These are phyloP conservation scores for Crenichthys baileyi DNA, from an alignment of 2,797 vertebrate genomes.

Conservation along the genomic window DNA sequence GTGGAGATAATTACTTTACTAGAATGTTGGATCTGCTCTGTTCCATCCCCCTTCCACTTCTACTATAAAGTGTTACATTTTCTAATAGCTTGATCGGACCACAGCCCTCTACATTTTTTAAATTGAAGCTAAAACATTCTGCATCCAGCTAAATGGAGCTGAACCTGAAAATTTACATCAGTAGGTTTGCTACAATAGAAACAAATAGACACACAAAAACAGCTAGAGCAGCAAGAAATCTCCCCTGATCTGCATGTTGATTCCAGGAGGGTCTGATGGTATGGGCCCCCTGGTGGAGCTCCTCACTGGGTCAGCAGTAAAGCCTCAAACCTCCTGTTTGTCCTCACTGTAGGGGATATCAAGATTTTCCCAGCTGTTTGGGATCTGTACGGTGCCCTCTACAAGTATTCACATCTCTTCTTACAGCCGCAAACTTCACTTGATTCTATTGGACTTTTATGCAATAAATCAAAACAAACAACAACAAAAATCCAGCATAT, in stretches of 20 bases:
- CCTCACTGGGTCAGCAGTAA: slow-evolving; percentile 39
- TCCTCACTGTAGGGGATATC: slow-evolving; percentile 36
- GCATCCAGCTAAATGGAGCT: background rate
- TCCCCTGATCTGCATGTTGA: slow-evolving; percentile 16
- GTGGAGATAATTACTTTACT: slow-evolving; percentile 64
- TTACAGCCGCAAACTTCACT: background rate
- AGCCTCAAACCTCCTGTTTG: slow-evolving; percentile 37
- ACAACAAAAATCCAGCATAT: background rate
- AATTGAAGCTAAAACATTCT: slow-evolving; percentile 60
- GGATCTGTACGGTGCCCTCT: slow-evolving; percentile 20
- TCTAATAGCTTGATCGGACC: background rate
- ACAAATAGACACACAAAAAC: background rate
- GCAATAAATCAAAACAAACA: background rate
- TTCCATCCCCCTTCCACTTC: slow-evolving; percentile 6
- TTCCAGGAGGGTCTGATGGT: slow-evolving; percentile 26
- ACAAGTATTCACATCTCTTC: too few relatives aligned
- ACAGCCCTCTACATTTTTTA: slow-evolving; percentile 7
- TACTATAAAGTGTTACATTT: background rate
- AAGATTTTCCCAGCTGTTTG: slow-evolving; percentile 73
- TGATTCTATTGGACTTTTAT: background rate
- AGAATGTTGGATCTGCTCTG: slow-evolving; percentile 41
- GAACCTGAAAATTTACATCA: slow-evolving; percentile 13
- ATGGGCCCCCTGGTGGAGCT: slow-evolving; percentile 46
- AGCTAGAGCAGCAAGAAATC: slow-evolving; percentile 13
- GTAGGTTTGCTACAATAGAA: background rate